Evolutionary conservation across 2,888 invertebrate genomes (phyloP).

Genomic region (Nephrotoma guestfalica): DNA sequence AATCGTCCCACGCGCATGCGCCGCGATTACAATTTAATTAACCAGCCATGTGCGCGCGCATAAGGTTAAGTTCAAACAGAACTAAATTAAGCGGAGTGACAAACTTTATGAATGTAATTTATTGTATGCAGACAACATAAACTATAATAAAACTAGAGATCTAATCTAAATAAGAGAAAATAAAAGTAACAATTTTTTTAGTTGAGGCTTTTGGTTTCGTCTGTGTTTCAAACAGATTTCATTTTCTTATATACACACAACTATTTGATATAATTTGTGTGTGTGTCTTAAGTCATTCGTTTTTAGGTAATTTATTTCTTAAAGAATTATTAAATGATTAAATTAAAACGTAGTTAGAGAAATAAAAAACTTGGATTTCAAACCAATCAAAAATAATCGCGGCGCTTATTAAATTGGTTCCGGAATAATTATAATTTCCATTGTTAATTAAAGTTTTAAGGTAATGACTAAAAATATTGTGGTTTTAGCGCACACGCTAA

Average conservation of each 20-base stretch:
- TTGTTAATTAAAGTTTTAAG: too few relatives aligned
- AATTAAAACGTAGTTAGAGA: too few relatives aligned
- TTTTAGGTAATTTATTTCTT: not conserved
- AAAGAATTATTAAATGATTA: not conserved
- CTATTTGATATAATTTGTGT: not conserved
- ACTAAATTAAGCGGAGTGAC: not conserved
- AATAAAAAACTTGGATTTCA: too few relatives aligned
- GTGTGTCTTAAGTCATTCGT: not conserved
- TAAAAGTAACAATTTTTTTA: not conserved
- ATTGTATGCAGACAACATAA: not conserved
- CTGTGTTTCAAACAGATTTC: not conserved
- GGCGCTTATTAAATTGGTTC: too few relatives aligned
- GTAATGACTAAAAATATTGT: too few relatives aligned
- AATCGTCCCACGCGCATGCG: not conserved
- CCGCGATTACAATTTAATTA: not conserved
- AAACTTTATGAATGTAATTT: not conserved
- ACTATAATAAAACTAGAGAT: not conserved
- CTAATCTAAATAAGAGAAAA: not conserved
- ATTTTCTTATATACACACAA: not conserved
- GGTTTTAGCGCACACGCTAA: too few relatives aligned
- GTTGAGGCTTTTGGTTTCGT: not conserved
- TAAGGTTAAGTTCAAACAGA: not conserved
- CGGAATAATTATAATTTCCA: too few relatives aligned
- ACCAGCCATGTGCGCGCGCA: not conserved
- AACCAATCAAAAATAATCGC: too few relatives aligned